These are phyloP conservation scores for Brassicogethes aeneus DNA, from an alignment of 2,888 invertebrate species.

Conservation along the genomic window DNA sequence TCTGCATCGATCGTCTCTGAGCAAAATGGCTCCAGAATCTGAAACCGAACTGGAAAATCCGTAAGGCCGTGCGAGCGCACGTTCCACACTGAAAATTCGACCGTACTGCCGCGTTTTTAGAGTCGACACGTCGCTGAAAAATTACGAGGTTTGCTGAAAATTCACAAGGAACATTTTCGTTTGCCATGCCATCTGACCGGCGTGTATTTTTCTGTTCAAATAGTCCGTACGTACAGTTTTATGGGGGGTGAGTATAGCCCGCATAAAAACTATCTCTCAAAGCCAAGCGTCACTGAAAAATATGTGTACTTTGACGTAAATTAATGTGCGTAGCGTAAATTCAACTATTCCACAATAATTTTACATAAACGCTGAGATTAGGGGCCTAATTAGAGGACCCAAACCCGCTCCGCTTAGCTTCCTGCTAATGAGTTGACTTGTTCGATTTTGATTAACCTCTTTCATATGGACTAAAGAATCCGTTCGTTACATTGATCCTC, in stretches of 20 bases:
- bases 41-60: constrained; percentile 40
- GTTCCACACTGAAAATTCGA: constrained; percentile 30
- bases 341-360: constrained; percentile 42
- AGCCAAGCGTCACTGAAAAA: constrained; percentile 41
- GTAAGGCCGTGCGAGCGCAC: constrained; percentile 32
- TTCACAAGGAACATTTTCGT: constrained; percentile 38
- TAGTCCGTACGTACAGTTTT: constrained; percentile 32
- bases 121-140: constrained; percentile 38
- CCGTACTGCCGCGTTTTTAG: constrained; percentile 36
- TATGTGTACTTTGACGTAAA: constrained; percentile 44
- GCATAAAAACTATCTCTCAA: constrained; percentile 43
- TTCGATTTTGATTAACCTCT: constrained; percentile 34
- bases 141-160: constrained; percentile 37
- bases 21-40: constrained; percentile 43
- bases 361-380: constrained; percentile 36
- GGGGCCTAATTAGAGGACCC: constrained; percentile 28
- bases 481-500: constrained; percentile 17
- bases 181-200: constrained; percentile 23
- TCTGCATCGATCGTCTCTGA: constrained; percentile 25
- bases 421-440: constrained; percentile 31
- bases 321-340: constrained; percentile 43
- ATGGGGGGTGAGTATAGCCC: constrained; percentile 30
- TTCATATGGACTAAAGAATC: constrained; percentile 12
- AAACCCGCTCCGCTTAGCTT: constrained; percentile 13
- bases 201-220: constrained; percentile 40